Evolutionary conservation across 2,888 invertebrate genomes (phyloP).

Genomic region (Druceiella hillmani): DNA sequence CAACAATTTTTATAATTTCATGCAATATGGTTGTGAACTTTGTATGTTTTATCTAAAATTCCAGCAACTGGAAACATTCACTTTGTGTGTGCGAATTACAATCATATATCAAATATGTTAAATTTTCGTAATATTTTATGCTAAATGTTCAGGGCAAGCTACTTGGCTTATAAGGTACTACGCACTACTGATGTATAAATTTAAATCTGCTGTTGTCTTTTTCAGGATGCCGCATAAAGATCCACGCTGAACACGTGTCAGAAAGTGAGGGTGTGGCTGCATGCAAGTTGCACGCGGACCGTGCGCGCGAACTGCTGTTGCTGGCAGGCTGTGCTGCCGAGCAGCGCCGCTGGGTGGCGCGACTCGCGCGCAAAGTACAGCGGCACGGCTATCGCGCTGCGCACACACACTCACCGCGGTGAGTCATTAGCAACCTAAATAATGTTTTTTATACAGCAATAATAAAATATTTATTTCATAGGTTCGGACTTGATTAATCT

Average conservation of each 20-base stretch:
- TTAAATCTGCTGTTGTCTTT: too few species aligned
- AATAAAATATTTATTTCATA: background rate
- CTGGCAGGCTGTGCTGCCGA: slow-evolving; percentile 81
- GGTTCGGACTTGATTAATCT: background rate
- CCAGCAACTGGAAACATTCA: too few species aligned
- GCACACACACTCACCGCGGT: slow-evolving; percentile 78
- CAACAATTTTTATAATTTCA: too few species aligned
- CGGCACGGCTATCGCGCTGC: slow-evolving; percentile 92
- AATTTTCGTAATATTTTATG: too few species aligned
- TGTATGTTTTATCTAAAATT: too few species aligned
- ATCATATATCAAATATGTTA: too few species aligned
- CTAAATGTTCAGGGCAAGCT: too few species aligned
- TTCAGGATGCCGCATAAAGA: slow-evolving; percentile 90
- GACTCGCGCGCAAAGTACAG: slow-evolving; percentile 88
- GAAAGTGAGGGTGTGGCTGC: slow-evolving; percentile 85
- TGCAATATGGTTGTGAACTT: too few species aligned
- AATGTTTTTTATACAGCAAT: background rate
- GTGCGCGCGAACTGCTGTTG: slow-evolving; percentile 90
- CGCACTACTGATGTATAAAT: too few species aligned
- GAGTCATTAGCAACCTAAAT: slow-evolving; percentile 29
- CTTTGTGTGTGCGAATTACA: too few species aligned
- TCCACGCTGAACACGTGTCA: slow-evolving; percentile 95
- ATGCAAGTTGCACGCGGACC: slow-evolving; percentile 95
- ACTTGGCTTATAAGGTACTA: too few species aligned
- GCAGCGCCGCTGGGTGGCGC: slow-evolving; percentile 89